Evolutionary conservation across 1,140 invertebrate genomes (phyloP).

Genomic region (Nylanderia fulva): DNA sequence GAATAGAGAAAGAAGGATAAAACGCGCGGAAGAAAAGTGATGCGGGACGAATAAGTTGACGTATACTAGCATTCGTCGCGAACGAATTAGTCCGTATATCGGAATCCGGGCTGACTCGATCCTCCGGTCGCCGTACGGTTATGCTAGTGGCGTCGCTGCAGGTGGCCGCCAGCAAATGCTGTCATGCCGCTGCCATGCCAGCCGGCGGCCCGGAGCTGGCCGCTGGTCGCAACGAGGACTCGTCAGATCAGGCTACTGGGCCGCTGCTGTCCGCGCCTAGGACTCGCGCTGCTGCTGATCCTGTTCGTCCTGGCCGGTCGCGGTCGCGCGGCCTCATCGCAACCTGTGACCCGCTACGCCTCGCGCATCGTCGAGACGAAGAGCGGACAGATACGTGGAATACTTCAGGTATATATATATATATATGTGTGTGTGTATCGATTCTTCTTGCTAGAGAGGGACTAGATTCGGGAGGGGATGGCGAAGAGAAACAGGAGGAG

Average conservation of each 20-base stretch:
- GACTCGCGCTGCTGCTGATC: slow-evolving; percentile 66
- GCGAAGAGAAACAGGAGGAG: background rate
- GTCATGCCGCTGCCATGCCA: slow-evolving; percentile 85
- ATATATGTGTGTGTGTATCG: no score
- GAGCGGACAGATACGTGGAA: slow-evolving; percentile 88
- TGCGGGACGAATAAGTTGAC: no score
- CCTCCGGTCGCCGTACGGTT: slow-evolving; percentile 71
- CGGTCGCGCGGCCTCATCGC: slow-evolving; percentile 71
- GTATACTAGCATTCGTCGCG: slow-evolving; percentile 68
- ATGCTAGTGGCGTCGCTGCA: slow-evolving; percentile 76
- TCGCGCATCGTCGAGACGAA: slow-evolving; percentile 87
- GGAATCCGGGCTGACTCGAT: no score
- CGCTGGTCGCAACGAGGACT: slow-evolving; percentile 77
- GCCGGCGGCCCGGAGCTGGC: slow-evolving; percentile 79
- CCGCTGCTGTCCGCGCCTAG: slow-evolving; percentile 62
- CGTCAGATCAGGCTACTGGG: slow-evolving; percentile 62
- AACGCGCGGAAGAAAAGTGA: slow-evolving; percentile 33
- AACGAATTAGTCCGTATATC: no score
- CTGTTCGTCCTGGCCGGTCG: slow-evolving; percentile 66
- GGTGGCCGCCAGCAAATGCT: slow-evolving; percentile 83
- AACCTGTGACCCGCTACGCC: slow-evolving; percentile 84
- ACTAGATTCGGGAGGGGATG: background rate
- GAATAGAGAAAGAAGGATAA: slow-evolving; percentile 1
- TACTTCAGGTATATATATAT: slow-evolving; percentile 85
- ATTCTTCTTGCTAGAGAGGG: slow-evolving; percentile 27